Conservation (phyloP, 2,113 vertebrate genomes). For the Melanostigma gelatinosum region DNA sequence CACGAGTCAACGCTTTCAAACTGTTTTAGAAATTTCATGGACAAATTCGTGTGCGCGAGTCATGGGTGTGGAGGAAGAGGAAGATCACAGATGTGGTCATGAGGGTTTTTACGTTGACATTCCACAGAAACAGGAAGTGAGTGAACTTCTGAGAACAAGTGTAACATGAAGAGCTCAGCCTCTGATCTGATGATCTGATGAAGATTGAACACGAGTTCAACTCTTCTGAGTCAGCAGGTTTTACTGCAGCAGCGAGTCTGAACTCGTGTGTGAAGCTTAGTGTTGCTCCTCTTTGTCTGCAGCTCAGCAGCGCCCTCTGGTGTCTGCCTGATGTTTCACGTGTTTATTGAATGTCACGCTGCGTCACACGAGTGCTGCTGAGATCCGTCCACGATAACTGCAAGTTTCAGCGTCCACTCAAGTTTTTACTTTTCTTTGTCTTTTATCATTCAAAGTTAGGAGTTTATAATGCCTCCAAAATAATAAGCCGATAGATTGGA, state of each 20-base stretch:
- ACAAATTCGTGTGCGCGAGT: background rate
- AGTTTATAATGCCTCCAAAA: no score
- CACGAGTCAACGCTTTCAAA: no score
- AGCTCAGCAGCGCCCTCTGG: background rate
- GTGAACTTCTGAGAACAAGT: background rate
- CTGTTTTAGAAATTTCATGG: no score
- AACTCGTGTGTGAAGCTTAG: background rate
- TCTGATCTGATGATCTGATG: background rate
- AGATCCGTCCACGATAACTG: no score
- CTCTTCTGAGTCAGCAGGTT: background rate
- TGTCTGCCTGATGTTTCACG: no score
- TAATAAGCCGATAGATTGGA: no score
- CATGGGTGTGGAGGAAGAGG: background rate
- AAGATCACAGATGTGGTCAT: background rate
- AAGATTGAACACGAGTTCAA: background rate
- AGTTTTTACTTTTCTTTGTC: no score
- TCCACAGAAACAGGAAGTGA: conserved; percentile 31
- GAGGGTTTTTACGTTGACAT: background rate
- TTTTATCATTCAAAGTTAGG: no score
- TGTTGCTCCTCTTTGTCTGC: background rate
- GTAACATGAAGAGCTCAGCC: background rate
- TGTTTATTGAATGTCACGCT: no score
- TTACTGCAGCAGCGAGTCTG: no score
- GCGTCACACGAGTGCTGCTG: no score
- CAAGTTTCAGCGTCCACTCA: no score